Conservation (phyloP, 2,888 invertebrate species). For the Stenchaetothrips biformis region DNA sequence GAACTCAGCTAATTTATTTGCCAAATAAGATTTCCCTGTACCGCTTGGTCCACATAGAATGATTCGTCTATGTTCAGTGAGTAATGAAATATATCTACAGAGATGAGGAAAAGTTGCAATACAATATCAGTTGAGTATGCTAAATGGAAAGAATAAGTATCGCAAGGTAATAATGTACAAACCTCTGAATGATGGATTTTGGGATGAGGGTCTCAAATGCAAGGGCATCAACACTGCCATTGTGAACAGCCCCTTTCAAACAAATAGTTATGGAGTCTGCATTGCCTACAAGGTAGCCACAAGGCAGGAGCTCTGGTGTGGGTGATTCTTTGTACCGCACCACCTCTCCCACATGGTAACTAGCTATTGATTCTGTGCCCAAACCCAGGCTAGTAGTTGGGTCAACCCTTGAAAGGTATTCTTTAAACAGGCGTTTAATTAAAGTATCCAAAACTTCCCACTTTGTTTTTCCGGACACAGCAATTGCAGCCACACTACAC, state of each 20-base stretch:
- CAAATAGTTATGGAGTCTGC: constrained; percentile 51
- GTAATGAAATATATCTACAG: constrained; percentile 67
- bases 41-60: constrained; percentile 96
- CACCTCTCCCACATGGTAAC: constrained; percentile 86
- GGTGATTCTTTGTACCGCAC: constrained; percentile 51
- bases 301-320: constrained; percentile 85
- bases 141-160: constrained; percentile 29
- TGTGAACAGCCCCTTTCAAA: constrained; percentile 64
- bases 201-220: constrained; percentile 95
- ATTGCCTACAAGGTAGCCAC: constrained; percentile 84
- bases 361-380: constrained; percentile 80
- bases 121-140: background rate
- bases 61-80: constrained; percentile 87
- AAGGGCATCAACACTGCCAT: constrained; percentile 83
- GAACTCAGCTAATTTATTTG: constrained; percentile 90
- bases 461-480: constrained; percentile 85
- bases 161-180: constrained; percentile 37
- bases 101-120: constrained; percentile 32
- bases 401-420: constrained; percentile 88
- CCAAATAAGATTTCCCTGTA: constrained; percentile 94
- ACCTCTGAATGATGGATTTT: constrained; percentile 89
- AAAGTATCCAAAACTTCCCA: constrained; percentile 93
- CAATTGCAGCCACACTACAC: constrained; percentile 80
- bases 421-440: constrained; percentile 81
- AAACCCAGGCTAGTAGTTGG: constrained; percentile 83